Evolutionary conservation across 2,797 vertebrate genomes (phyloP).

Genomic region (Agapornis canus): DNA sequence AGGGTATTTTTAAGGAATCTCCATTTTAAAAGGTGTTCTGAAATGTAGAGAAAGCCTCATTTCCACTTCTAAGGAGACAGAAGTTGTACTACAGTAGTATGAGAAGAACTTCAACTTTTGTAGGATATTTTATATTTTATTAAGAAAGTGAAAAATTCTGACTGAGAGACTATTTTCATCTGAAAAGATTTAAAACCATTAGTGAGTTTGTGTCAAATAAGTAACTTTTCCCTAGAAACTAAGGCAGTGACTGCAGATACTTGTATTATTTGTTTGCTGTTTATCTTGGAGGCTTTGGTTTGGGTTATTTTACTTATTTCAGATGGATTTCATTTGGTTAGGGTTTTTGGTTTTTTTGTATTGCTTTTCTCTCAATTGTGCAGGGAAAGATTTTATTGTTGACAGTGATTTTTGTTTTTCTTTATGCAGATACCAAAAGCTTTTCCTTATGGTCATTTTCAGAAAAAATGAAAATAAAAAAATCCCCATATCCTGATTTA

Average conservation of each 20-base stretch:
- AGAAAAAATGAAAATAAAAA: neutral
- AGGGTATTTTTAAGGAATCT: neutral
- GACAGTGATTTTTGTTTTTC: neutral
- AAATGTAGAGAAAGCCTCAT: neutral
- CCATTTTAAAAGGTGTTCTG: neutral
- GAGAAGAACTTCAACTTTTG: neutral
- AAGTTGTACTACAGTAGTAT: neutral
- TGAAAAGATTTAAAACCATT: neutral
- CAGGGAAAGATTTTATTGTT: neutral
- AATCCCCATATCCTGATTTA: neutral
- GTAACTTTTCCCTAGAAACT: neutral
- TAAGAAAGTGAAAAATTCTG: neutral
- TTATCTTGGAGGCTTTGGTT: neutral
- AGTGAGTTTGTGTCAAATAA: neutral
- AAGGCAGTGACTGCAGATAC: neutral
- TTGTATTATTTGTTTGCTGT: neutral
- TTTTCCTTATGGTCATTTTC: constrained; percentile 15
- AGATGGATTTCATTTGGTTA: neutral
- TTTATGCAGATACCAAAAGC: neutral
- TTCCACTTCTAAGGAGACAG: neutral
- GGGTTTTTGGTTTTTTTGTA: neutral
- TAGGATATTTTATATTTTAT: neutral
- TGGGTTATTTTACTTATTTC: neutral
- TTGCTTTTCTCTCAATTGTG: neutral
- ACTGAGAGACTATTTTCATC: neutral